phyloP scores from a whole-genome alignment of 53 echinoderm and acorn worm species.

The Echinarachnius parma region DNA sequence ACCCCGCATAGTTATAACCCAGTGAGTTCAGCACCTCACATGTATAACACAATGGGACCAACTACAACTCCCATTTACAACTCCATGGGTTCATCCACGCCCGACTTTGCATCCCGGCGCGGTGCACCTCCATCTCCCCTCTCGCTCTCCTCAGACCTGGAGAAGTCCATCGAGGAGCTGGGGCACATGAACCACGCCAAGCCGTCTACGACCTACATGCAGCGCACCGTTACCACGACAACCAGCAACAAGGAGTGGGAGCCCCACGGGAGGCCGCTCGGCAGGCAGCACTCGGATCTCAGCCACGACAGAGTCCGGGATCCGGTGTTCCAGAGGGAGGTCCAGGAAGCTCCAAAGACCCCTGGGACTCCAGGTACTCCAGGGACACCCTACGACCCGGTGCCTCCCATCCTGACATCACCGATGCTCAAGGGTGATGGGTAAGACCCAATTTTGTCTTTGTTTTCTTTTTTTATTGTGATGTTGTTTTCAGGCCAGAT shows the following conservation, averaged over 20 bases:
- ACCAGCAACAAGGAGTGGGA: conserved; percentile 47
- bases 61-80: conserved; percentile 3
- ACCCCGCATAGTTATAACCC: too few species aligned
- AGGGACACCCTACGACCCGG: conserved; percentile 32
- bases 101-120: conserved; percentile 17
- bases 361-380: conserved; percentile 22
- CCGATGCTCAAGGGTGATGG: conserved; percentile 2
- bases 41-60: too few species aligned
- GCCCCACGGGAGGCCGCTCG: conserved; percentile 55
- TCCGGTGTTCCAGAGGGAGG: conserved; percentile 23
- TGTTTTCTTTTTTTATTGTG: background rate
- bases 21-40: too few species aligned
- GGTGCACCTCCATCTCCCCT: conserved; percentile 39
- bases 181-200: background rate
- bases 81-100: background rate
- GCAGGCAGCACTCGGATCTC: conserved; percentile 61
- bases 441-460: conserved; percentile 8
- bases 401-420: conserved; percentile 25
- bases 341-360: background rate
- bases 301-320: conserved; percentile 55
- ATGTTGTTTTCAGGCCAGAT: too few species aligned
- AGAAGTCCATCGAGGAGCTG: conserved; percentile 24
- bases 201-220: conserved; percentile 9
- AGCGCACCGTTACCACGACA: conserved; percentile 32
- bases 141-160: conserved; percentile 17